phyloP scores from a whole-genome alignment of 2,888 invertebrate genomes.

The Ptilodon capucinus region DNA sequence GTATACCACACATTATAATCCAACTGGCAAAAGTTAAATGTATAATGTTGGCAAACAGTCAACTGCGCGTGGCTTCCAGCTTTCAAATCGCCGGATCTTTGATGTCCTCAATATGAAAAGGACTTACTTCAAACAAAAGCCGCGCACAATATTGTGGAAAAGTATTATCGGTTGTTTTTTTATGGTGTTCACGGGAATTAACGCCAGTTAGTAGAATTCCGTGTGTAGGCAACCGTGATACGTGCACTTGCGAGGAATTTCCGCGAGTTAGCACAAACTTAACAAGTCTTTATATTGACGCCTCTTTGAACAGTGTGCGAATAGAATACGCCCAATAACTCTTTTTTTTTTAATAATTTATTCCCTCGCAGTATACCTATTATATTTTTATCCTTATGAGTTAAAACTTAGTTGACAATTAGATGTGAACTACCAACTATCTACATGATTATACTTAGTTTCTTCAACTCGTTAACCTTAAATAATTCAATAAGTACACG shows the following conservation, averaged over 20 bases:
- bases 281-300: conserved; percentile 59
- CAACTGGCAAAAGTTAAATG: conserved; percentile 6
- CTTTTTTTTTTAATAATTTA: no score
- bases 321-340: conserved; percentile 18
- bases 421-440: no score
- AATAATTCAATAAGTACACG: no score
- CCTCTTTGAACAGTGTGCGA: conserved; percentile 38
- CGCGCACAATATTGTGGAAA: conserved; percentile 8
- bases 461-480: not conserved
- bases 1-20: not conserved
- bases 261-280: conserved; percentile 62
- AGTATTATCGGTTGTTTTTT: conserved; percentile 15
- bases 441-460: no score
- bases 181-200: conserved; percentile 20
- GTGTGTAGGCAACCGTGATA: conserved; percentile 31
- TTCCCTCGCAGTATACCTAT: no score
- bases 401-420: no score
- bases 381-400: no score
- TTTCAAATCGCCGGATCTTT: conserved; percentile 18
- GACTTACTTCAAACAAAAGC: conserved; percentile 20
- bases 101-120: conserved; percentile 22
- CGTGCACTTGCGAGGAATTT: conserved; percentile 41
- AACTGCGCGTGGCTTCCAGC: conserved; percentile 1
- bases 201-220: conserved; percentile 24
- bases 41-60: conserved; percentile 2